Percentiles rank a stretch among this genome's conserved stretches.
Evolutionary conservation across 2,888 invertebrate genomes (phyloP).

Genomic region (Dusona sp.): DNA sequence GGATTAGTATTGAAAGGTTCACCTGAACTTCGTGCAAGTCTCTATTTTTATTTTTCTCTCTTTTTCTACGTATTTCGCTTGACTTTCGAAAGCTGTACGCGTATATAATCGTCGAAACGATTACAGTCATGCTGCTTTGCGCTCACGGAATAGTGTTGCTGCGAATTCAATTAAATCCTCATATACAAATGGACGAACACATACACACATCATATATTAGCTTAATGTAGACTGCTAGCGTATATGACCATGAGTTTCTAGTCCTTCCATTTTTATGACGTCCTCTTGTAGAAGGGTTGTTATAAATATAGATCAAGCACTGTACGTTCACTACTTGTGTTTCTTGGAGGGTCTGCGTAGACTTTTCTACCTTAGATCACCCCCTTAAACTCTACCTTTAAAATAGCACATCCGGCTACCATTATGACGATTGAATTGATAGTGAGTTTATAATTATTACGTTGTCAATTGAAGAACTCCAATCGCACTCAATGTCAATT

Average conservation of each 20-base stretch:
- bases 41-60: slow-evolving; percentile 32
- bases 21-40: slow-evolving; percentile 18
- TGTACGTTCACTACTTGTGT: background rate
- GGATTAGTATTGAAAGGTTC: slow-evolving; percentile 62
- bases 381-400: background rate
- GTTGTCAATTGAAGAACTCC: background rate
- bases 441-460: background rate
- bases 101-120: slow-evolving; percentile 61
- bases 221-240: slow-evolving; percentile 28
- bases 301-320: background rate
- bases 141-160: slow-evolving; percentile 39
- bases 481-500: no score
- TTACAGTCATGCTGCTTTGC: slow-evolving; percentile 46
- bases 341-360: background rate
- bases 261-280: slow-evolving; percentile 18
- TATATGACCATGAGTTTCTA: slow-evolving; percentile 38
- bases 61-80: slow-evolving; percentile 24
- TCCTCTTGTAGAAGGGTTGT: background rate
- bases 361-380: background rate
- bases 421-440: background rate
- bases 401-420: background rate
- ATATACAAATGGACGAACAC: background rate
- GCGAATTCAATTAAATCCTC: slow-evolving; percentile 59
- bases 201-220: slow-evolving; percentile 35
- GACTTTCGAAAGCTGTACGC: slow-evolving; percentile 58